A percentile compares a stretch with the other conserved stretches of the same genome.
These are phyloP conservation scores for Lissocephala sabroskyi DNA, from an alignment of 2,888 invertebrate species.

Conservation along the genomic window DNA sequence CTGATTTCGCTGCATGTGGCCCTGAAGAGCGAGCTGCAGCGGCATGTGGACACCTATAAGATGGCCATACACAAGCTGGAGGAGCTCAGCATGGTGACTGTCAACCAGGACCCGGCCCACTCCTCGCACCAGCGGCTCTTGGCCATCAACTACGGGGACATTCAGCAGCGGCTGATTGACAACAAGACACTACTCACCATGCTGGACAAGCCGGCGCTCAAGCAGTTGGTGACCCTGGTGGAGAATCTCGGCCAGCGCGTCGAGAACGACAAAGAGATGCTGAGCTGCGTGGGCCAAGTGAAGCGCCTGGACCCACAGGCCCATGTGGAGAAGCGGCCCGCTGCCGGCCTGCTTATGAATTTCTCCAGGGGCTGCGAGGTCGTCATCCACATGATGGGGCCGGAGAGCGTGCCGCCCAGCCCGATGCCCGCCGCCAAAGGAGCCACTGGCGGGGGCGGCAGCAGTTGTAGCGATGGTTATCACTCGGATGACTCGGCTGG, in stretches of 20 bases:
- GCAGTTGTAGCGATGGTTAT: constrained; percentile 85
- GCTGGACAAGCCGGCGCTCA: constrained; percentile 85
- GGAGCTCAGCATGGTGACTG: constrained; percentile 76
- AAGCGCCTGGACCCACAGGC: constrained; percentile 78
- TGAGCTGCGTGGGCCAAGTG: constrained; percentile 81
- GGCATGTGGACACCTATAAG: constrained; percentile 89
- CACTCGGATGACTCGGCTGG: constrained; percentile 81
- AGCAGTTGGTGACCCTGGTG: constrained; percentile 81
- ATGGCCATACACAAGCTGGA: constrained; percentile 90
- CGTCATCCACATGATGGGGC: constrained; percentile 83
- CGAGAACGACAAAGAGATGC: constrained; percentile 91
- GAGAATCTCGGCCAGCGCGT: constrained; percentile 84
- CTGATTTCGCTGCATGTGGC: constrained; percentile 87
- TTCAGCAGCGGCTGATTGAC: constrained; percentile 91
- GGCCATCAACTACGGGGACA: constrained; percentile 86
- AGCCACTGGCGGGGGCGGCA: constrained; percentile 68
- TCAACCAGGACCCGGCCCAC: constrained; percentile 83
- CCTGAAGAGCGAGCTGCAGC: constrained; percentile 86
- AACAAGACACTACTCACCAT: constrained; percentile 91
- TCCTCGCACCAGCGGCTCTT: constrained; percentile 92
- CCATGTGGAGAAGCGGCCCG: constrained; percentile 78
- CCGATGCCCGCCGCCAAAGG: constrained; percentile 51
- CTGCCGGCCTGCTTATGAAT: constrained; percentile 82
- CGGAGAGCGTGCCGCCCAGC: constrained; percentile 72
- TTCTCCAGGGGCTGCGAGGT: constrained; percentile 83